Conservation (phyloP, 2,888 invertebrate species). For the Actias luna region DNA sequence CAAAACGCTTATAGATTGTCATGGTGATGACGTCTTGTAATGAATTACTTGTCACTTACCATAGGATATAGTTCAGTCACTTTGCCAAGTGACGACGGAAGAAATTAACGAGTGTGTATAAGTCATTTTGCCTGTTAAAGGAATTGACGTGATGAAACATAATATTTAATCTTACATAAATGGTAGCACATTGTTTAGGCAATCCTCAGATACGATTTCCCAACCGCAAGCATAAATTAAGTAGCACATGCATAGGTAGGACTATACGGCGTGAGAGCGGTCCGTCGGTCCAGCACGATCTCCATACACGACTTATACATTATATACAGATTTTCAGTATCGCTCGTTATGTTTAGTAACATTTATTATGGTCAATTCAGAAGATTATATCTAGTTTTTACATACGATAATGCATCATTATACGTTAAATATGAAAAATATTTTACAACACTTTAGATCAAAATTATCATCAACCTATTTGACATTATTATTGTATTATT, state of each 20-base stretch:
- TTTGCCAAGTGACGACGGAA: too few species aligned
- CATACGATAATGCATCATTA: too few species aligned
- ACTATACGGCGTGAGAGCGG: conserved; percentile 50
- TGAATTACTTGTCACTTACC: too few species aligned
- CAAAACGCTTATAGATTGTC: too few species aligned
- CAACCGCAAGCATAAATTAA: conserved; percentile 25
- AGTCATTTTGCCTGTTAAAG: not conserved
- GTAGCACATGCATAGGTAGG: conserved; percentile 24
- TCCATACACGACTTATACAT: conserved; percentile 33
- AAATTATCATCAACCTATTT: too few species aligned
- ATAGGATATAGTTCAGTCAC: too few species aligned
- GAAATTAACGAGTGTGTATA: not conserved
- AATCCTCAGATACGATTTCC: conserved; percentile 17
- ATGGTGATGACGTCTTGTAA: too few species aligned
- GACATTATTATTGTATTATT: too few species aligned
- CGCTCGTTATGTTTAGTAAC: not conserved
- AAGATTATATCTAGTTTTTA: too few species aligned
- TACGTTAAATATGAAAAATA: too few species aligned
- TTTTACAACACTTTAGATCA: too few species aligned
- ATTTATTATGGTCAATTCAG: not conserved
- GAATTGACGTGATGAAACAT: not conserved
- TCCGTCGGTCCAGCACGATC: conserved; percentile 66
- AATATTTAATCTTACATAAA: conserved; percentile 17
- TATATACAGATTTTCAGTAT: conserved; percentile 6
- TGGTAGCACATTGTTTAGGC: conserved; percentile 7